Base-by-base conservation (phyloP, 1,140 invertebrate species). In the Phymastichus coffea region DNA sequence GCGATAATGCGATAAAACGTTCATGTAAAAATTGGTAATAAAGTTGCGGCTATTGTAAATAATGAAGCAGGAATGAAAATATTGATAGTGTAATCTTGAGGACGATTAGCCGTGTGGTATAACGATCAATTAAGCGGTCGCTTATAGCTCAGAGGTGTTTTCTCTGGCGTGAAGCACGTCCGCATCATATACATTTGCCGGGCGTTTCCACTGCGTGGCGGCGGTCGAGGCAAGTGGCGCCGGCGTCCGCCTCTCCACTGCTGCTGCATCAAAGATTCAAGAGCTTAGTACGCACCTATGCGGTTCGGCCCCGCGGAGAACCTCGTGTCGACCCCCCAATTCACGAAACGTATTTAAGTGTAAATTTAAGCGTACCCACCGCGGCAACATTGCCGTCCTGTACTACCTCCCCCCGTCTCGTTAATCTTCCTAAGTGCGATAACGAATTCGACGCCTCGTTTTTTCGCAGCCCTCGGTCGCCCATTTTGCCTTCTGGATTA, bases 231-330 rank as follows among this genome's bases (percentile, higher is more conserved):
- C 53, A 57, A 61, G 61, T 62, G 44, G 67, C 44, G 65, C 67
- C 61, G 37, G n/a, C n/a, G n/a, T n/a, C n/a, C n/a, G n/a, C n/a
- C n/a, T n/a, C n/a, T n/a, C n/a, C n/a, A n/a, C n/a, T n/a, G n/a
- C n/a, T n/a, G 37, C 61, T 23, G 15, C 66, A 74, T 74, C 68
- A 74, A 74, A 74, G 70, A 74, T 74, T 74, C 73, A 74, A 61
- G 40, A 58, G 37, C 66, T 63, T 69, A 68, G 56, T 71, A 70
- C 72, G 70, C 68, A 67, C 30, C 63, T 66, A 62, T 66, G 66
- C 57, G 64, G 66, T 58, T 62, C 48, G 23, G 59, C 66, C 22
- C 2, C 23, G 22, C 22, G 43, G 43, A 44, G 43, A 44, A 44
- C 43, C 43, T 44, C 43, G 25, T 23, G 43, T 48, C 25, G 46